A percentile compares a stretch with the other conserved stretches of the same genome.
Conservation (phyloP, 2,797 vertebrate species). For the Apodemus agrarius region DNA sequence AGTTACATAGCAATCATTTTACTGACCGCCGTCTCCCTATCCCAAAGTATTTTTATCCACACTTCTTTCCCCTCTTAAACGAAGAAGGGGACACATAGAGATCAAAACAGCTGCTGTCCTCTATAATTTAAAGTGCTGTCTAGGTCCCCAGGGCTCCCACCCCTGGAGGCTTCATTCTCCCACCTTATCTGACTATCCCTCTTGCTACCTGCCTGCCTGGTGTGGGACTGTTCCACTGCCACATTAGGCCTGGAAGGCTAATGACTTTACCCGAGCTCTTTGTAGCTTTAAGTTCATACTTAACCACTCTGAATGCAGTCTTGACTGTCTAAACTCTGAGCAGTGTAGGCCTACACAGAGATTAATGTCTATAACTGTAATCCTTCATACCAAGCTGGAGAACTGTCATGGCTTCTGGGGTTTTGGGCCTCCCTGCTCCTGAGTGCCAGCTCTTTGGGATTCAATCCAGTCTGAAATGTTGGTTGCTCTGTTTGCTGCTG, state of each 20-base stretch:
- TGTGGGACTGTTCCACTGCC: not conserved
- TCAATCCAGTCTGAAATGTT: slow-evolving; percentile 76
- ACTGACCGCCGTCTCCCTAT: not conserved
- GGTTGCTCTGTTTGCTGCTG: slow-evolving; percentile 76
- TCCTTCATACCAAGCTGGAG: not conserved
- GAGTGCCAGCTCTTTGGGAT: slow-evolving; percentile 67
- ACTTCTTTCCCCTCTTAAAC: not conserved
- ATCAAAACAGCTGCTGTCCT: not conserved
- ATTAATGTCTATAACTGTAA: not conserved
- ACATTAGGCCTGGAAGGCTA: not conserved
- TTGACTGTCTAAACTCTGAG: not conserved
- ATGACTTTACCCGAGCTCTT: not conserved
- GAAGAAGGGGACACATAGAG: not conserved
- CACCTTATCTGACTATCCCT: not conserved
- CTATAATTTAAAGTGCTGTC: not conserved
- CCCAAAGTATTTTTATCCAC: not conserved
- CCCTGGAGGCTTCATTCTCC: not conserved
- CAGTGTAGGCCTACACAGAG: not conserved
- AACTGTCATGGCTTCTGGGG: not conserved
- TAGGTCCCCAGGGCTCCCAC: not conserved
- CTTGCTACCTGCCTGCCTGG: not conserved
- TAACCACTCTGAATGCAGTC: not conserved
- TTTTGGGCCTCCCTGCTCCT: slow-evolving; percentile 11
- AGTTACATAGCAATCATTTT: not conserved
- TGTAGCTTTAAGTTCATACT: slow-evolving; percentile 1